These are phyloP conservation scores for Echiichthys vipera DNA, from an alignment of 2,797 vertebrate genomes.

Conservation along the genomic window DNA sequence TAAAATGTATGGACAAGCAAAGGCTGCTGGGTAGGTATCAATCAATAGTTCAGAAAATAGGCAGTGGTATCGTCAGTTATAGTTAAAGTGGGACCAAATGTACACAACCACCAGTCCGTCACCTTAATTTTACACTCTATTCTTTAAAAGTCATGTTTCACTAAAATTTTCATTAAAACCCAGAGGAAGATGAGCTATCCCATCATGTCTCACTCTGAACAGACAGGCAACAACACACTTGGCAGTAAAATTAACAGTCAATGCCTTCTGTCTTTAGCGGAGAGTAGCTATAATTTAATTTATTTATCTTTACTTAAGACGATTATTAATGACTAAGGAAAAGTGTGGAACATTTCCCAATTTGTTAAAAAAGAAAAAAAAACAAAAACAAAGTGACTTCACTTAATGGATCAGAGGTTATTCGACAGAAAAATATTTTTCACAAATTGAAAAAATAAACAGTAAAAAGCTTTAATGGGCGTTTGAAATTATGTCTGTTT, in stretches of 20 bases:
- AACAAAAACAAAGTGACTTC: constrained; percentile 30
- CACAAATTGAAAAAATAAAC: constrained; percentile 15
- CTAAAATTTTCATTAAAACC: not conserved
- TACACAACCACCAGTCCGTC: not conserved
- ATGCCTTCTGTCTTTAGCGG: not conserved
- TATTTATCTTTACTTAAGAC: not conserved
- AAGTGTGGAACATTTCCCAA: constrained; percentile 26
- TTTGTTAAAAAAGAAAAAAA: constrained; percentile 16
- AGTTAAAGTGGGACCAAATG: not conserved
- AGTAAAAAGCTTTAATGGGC: constrained; percentile 14
- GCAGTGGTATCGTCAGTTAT: not conserved
- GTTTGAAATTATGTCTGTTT: constrained; percentile 20
- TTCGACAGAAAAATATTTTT: constrained; percentile 35
- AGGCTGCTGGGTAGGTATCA: constrained; percentile 6
- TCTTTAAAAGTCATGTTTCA: not conserved
- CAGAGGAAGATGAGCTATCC: not conserved
- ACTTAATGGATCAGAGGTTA: constrained; percentile 43
- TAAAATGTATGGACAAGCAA: constrained; percentile 10
- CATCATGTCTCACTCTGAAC: not conserved
- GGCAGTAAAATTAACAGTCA: not conserved
- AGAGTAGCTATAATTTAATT: not conserved
- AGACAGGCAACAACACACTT: not conserved
- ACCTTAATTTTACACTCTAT: not conserved
- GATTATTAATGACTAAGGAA: constrained; percentile 4
- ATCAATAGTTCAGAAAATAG: not conserved